Conservation (phyloP, 2,888 invertebrate species). For the Pedicia rivosa region DNA sequence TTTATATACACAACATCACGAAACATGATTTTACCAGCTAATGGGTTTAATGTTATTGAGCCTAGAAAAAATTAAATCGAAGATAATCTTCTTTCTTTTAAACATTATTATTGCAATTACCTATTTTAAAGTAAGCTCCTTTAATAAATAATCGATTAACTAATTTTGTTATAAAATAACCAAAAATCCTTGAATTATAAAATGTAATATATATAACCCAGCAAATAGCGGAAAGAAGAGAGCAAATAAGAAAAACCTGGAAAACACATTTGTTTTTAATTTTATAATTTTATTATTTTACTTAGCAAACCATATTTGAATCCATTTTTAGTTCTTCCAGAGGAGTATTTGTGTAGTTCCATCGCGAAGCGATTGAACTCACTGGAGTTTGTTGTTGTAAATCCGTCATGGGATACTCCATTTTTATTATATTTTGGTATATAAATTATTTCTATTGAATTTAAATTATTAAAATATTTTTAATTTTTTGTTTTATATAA, state of each 20-base stretch:
- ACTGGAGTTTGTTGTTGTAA: constrained; percentile 1
- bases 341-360: constrained; percentile 44
- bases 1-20: constrained; percentile 87
- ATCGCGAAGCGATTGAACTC: constrained; percentile 28
- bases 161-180: constrained; percentile 75
- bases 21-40: constrained; percentile 98
- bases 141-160: constrained; percentile 74
- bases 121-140: constrained; percentile 79
- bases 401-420: no score
- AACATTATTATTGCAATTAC: constrained; percentile 34
- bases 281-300: background rate
- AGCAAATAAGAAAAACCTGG: constrained; percentile 56
- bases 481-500: no score
- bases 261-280: constrained; percentile 6
- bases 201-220: constrained; percentile 93
- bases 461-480: no score
- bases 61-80: constrained; percentile 38
- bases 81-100: no score
- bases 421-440: no score
- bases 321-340: constrained; percentile 60
- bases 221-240: constrained; percentile 63
- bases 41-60: constrained; percentile 85
- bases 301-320: constrained; percentile 44
- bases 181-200: constrained; percentile 86
- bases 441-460: no score